Evolutionary conservation across 2,888 invertebrate genomes (phyloP).

Genomic region (Orchestes rusci): DNA sequence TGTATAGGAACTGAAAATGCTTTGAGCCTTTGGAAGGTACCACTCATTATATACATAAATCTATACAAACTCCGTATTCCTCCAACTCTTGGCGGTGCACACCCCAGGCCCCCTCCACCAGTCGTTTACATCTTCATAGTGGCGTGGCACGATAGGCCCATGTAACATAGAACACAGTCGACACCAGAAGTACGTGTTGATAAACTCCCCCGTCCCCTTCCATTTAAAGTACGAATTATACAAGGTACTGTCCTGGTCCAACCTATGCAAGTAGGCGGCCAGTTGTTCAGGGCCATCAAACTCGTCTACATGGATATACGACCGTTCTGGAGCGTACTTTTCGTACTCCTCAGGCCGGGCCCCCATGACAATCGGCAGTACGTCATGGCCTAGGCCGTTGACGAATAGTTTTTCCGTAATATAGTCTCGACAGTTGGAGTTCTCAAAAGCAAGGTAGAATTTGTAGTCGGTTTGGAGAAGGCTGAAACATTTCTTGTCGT

Average conservation of each 20-base stretch:
- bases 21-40: no score
- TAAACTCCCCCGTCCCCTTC: constrained; percentile 91
- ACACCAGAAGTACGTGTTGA: constrained; percentile 94
- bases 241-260: constrained; percentile 80
- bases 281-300: constrained; percentile 81
- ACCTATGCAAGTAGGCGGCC: constrained; percentile 75
- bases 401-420: constrained; percentile 97
- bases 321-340: constrained; percentile 77
- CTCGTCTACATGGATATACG: constrained; percentile 94
- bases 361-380: constrained; percentile 94
- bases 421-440: constrained; percentile 93
- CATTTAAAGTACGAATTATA: constrained; percentile 92
- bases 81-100: constrained; percentile 70
- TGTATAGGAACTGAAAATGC: no score
- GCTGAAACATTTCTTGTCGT: constrained; percentile 77
- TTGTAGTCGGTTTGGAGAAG: constrained; percentile 90
- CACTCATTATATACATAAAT: constrained; percentile 34
- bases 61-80: constrained; percentile 36
- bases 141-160: constrained; percentile 50
- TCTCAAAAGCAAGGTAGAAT: constrained; percentile 95
- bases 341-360: constrained; percentile 88
- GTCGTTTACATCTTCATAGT: constrained; percentile 77
- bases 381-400: constrained; percentile 80
- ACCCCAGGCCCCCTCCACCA: constrained; percentile 86
- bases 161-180: constrained; percentile 81